A percentile compares a stretch with the other conserved stretches of the same genome.
Evolutionary conservation across 2,888 invertebrate species (phyloP).

Genomic region (Caenorhabditis afra): DNA sequence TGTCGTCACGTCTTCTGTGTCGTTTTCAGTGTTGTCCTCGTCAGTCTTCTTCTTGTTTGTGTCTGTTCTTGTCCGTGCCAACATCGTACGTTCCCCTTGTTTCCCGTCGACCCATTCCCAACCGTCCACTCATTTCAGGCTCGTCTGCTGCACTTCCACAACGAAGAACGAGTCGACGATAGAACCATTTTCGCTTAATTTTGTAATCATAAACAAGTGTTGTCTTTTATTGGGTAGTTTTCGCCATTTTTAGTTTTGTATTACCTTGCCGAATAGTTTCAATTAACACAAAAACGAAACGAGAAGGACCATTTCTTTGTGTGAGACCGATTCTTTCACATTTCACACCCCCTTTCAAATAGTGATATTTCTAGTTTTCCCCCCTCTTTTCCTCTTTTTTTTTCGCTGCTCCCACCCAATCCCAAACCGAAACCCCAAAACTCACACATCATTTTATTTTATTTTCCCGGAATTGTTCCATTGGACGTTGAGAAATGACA

Average conservation of each 20-base stretch:
- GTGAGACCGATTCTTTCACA: slow-evolving; percentile 26
- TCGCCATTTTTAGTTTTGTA: slow-evolving; percentile 40
- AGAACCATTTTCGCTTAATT: slow-evolving; percentile 58
- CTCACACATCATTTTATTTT: slow-evolving; percentile 27
- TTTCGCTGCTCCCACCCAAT: not conserved
- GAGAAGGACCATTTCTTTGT: slow-evolving; percentile 40
- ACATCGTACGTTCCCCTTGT: slow-evolving; percentile 47
- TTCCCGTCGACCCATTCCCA: not conserved
- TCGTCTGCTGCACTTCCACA: slow-evolving; percentile 73
- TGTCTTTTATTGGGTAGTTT: slow-evolving; percentile 52
- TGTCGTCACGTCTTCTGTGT: slow-evolving; percentile 6
- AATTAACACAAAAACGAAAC: slow-evolving; percentile 41
- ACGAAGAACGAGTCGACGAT: slow-evolving; percentile 67
- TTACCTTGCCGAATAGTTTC: slow-evolving; percentile 58
- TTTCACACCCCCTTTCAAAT: not conserved
- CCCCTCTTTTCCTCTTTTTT: not conserved
- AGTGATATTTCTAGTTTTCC: slow-evolving; percentile 2
- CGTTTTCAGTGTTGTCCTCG: slow-evolving; percentile 40
- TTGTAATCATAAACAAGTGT: slow-evolving; percentile 10
- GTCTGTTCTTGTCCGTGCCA: slow-evolving; percentile 21
- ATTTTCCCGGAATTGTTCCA: slow-evolving; percentile 33
- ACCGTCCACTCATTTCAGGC: slow-evolving; percentile 51
- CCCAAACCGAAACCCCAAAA: not conserved
- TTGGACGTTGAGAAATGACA: slow-evolving; percentile 30
- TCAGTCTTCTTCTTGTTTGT: slow-evolving; percentile 29